Percentiles rank a stretch among this genome's conserved stretches.
phyloP scores from a whole-genome alignment of 2,888 invertebrate species.

The Sycophila texana region DNA sequence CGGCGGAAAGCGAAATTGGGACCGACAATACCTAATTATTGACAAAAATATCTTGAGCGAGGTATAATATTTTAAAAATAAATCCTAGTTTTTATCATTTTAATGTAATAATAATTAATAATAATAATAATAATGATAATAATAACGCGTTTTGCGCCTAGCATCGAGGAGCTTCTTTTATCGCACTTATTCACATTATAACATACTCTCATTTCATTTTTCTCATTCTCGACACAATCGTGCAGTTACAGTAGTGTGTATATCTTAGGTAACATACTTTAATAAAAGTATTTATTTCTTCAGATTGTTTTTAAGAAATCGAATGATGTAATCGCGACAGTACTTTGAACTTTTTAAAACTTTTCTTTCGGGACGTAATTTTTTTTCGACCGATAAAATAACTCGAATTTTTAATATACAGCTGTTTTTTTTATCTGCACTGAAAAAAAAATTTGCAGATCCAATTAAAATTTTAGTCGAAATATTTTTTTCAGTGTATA shows the following conservation, averaged over 20 bases:
- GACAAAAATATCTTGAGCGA: conserved; percentile 48
- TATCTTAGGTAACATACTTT: conserved; percentile 57
- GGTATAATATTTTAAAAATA: conserved; percentile 36
- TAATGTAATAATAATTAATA: conserved; percentile 38
- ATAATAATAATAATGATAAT: conserved; percentile 13
- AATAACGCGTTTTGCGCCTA: conserved; percentile 41
- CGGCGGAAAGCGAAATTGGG: neutral
- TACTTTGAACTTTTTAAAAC: conserved; percentile 18
- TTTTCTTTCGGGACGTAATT: conserved; percentile 22
- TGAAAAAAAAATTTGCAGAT: no score
- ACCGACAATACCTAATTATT: neutral
- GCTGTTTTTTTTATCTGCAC: conserved; percentile 10
- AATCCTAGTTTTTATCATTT: conserved; percentile 53
- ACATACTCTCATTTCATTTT: conserved; percentile 45
- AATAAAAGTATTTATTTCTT: conserved; percentile 44
- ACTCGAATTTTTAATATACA: conserved; percentile 8
- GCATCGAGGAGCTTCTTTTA: conserved; percentile 48
- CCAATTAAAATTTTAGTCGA: no score
- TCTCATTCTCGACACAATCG: conserved; percentile 39
- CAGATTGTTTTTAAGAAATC: conserved; percentile 43
- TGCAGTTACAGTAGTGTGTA: conserved; percentile 52
- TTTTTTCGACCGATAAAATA: conserved; percentile 9
- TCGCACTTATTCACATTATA: conserved; percentile 53
- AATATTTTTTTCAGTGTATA: no score
- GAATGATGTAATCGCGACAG: conserved; percentile 24